Evolutionary conservation across 1,140 invertebrate genomes (phyloP), one percentile per base, ranked within the genome.

Genomic region (Aricia agestis): DNA sequence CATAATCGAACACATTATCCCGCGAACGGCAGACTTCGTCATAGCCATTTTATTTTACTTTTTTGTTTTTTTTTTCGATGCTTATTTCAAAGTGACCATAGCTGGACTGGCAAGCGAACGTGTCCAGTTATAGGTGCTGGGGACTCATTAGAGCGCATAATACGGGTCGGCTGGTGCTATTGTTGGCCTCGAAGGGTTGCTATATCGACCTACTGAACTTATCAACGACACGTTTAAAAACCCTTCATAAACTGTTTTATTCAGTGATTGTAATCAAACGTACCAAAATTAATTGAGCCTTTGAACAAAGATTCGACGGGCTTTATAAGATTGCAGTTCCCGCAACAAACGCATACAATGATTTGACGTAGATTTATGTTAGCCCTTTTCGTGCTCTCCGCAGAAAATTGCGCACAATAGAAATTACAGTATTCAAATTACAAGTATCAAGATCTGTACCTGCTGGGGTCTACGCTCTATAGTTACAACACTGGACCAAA

Each of bases 1-100:
- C 89, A 91, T 90, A 71, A 91, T 85, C 32, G 86, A 86, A 72
- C 87, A 91, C 89, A 91, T 91, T 71, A 90, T 84, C 68, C 89
- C 87, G 71, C 87, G 84, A 36, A 91, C 86, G 13, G 82, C 86
- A 32, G 87, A 86, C 75, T 90, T 91, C 6, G 89, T 91, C 42
- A 89, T 79, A 25, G 87, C 89, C 87, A 89, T 89, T 74, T 73
- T 76, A 13, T 2, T 61, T 61, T 61, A 19, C 9, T 15, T 52
- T 52, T 52, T 52, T 11, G 6, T 9, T 63, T 63, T 63, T 63
- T 63, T 36, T 52, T 61, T 13, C 41, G 36, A 69, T 59, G 58
- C 57, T 41, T 61, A 61, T 69, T 36, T 69, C 41, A 41, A 15
- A 61, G 41, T 42, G 58, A 63, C 13, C 31, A 32, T 61, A 32